A percentile compares a stretch with the other conserved stretches of the same genome.
phyloP scores from a whole-genome alignment of 2,113 vertebrate species.

The Muntiacus muntjak region DNA sequence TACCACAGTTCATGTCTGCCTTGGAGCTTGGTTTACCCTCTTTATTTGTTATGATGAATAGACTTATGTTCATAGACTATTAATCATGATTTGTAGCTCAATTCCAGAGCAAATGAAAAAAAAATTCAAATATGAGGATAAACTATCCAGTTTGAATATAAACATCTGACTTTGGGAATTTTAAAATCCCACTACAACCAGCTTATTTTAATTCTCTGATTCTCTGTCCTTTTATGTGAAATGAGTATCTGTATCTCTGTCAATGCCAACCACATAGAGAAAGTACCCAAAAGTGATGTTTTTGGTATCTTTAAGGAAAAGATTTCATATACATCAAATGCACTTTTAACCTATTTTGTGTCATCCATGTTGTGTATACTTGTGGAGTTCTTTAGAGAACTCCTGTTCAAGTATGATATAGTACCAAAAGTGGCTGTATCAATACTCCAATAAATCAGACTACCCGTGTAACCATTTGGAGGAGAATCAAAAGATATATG shows the following conservation, averaged over 20 bases:
- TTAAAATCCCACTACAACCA: neutral
- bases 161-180: neutral
- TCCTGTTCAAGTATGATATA: neutral
- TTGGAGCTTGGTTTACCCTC: neutral
- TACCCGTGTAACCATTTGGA: neutral
- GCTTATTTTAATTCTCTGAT: neutral
- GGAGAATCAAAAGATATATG: neutral
- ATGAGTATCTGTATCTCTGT: neutral
- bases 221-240: neutral
- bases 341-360: neutral
- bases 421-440: neutral
- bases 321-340: neutral
- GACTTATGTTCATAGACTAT: neutral
- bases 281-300: neutral
- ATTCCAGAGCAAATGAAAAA: neutral
- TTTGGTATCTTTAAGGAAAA: neutral
- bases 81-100: neutral
- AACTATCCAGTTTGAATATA: neutral
- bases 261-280: neutral
- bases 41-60: neutral
- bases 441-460: neutral
- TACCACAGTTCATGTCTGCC: neutral
- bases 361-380: neutral
- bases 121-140: neutral
- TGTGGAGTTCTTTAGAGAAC: neutral